These are phyloP conservation scores for Cherax quadricarinatus DNA, from an alignment of 1,140 invertebrate genomes.

Conservation along the genomic window DNA sequence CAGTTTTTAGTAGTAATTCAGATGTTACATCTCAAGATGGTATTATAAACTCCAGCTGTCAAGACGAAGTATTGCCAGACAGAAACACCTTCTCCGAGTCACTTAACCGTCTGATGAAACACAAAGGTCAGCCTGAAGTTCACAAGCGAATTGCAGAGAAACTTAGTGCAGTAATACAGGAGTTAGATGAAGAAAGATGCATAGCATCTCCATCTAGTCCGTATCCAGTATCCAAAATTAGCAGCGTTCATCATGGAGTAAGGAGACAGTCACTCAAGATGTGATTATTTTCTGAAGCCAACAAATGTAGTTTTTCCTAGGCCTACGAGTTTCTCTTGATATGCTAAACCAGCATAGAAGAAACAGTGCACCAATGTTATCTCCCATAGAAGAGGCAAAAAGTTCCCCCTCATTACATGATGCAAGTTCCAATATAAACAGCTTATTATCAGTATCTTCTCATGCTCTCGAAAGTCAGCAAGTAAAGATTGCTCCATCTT, in stretches of 20 bases:
- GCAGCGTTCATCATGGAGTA: background rate
- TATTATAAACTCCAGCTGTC: background rate
- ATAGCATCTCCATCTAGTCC: background rate
- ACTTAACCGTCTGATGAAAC: constrained; percentile 19
- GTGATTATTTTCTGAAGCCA: background rate
- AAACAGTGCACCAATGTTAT: constrained; percentile 61
- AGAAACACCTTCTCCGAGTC: background rate
- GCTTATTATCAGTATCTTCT: background rate
- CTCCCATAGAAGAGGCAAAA: constrained; percentile 56
- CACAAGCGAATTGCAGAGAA: constrained; percentile 64
- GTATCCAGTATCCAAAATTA: background rate
- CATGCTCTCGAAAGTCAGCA: background rate
- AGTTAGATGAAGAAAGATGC: constrained; percentile 48
- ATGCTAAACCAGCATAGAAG: constrained; percentile 15
- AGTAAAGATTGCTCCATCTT: background rate
- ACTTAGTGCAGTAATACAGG: constrained; percentile 39
- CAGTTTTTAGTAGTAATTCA: constrained; percentile 20
- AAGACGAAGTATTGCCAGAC: background rate
- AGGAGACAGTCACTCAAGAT: background rate
- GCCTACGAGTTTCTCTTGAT: constrained; percentile 27
- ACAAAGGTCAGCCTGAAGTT: constrained; percentile 48
- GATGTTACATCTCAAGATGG: constrained; percentile 4
- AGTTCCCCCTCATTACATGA: background rate
- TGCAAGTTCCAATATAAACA: background rate
- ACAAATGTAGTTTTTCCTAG: constrained; percentile 1